Evolutionary conservation across 2,888 invertebrate genomes (phyloP).

Genomic region (Mactromeris polynyma): DNA sequence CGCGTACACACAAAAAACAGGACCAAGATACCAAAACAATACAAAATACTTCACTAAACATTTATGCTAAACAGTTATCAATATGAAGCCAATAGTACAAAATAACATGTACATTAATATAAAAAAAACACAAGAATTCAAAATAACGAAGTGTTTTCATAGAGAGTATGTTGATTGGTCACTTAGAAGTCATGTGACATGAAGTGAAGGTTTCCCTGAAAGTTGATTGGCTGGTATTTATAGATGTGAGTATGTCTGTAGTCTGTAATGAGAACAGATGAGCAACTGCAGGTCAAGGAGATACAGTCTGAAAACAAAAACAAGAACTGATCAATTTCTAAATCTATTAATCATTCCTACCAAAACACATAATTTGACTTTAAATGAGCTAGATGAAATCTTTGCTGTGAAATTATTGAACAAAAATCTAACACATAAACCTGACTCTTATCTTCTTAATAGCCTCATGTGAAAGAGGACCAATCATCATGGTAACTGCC

Average conservation of each 20-base stretch:
- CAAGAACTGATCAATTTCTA: not conserved
- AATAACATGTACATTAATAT: conserved; percentile 58
- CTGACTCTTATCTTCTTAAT: too few relatives aligned
- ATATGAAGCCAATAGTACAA: conserved; percentile 35
- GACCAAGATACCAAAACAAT: conserved; percentile 5
- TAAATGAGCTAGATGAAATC: too few relatives aligned
- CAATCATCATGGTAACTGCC: too few relatives aligned
- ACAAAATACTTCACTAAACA: conserved; percentile 24
- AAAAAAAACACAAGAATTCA: conserved; percentile 47
- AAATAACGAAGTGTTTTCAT: conserved; percentile 29
- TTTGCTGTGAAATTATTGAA: too few relatives aligned
- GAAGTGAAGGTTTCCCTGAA: conserved; percentile 71
- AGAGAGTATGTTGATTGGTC: conserved; percentile 68
- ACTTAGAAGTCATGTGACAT: conserved; percentile 69
- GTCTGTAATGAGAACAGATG: conserved; percentile 63
- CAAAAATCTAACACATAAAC: too few relatives aligned
- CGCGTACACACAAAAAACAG: not conserved
- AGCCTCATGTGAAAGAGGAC: too few relatives aligned
- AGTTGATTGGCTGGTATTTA: conserved; percentile 72
- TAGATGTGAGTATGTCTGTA: conserved; percentile 59
- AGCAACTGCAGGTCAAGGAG: conserved; percentile 64
- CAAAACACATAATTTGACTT: too few relatives aligned
- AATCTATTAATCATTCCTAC: too few relatives aligned
- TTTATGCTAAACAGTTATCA: conserved; percentile 40
- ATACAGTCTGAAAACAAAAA: conserved; percentile 47